These are phyloP conservation scores for Protobothrops flavoviridis DNA, from an alignment of 2,113 vertebrate genomes.

Conservation along the genomic window DNA sequence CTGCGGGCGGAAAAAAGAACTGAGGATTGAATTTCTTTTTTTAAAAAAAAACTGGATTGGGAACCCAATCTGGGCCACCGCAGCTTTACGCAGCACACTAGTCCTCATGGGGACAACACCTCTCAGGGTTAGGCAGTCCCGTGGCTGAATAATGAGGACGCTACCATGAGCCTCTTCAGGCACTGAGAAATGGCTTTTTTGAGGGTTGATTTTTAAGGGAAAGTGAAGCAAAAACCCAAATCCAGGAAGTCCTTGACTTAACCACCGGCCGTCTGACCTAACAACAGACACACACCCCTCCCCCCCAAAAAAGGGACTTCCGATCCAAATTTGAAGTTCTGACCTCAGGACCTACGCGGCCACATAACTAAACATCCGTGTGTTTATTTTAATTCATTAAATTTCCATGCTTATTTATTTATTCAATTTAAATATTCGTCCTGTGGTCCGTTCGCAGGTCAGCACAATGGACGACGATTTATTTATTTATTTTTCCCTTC, in stretches of 20 bases:
- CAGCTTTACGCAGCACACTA: neutral
- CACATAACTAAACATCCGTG: rapidly evolving
- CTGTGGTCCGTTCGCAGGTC: too few relatives aligned
- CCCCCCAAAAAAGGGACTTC: too few relatives aligned
- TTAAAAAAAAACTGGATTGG: neutral
- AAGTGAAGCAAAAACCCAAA: neutral
- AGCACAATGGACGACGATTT: too few relatives aligned
- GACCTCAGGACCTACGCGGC: too few relatives aligned
- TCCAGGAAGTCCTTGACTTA: too few relatives aligned
- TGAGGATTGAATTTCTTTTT: slow-evolving; percentile 26
- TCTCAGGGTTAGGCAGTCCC: neutral
- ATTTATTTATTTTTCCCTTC: too few relatives aligned
- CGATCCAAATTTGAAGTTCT: too few relatives aligned
- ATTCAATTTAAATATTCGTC: too few relatives aligned
- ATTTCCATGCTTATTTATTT: too few relatives aligned
- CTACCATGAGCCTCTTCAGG: neutral
- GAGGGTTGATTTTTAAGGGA: neutral
- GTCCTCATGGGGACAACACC: neutral
- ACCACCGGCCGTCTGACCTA: too few relatives aligned
- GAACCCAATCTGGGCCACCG: neutral
- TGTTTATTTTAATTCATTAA: too few relatives aligned
- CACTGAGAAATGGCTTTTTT: neutral
- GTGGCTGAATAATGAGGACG: neutral
- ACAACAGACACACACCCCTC: too few relatives aligned
- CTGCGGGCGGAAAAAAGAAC: slow-evolving; percentile 52